Evolutionary conservation across 2,113 vertebrate species (phyloP), one percentile per base, ranked within the genome.

Genomic region (Tor tambroides): DNA sequence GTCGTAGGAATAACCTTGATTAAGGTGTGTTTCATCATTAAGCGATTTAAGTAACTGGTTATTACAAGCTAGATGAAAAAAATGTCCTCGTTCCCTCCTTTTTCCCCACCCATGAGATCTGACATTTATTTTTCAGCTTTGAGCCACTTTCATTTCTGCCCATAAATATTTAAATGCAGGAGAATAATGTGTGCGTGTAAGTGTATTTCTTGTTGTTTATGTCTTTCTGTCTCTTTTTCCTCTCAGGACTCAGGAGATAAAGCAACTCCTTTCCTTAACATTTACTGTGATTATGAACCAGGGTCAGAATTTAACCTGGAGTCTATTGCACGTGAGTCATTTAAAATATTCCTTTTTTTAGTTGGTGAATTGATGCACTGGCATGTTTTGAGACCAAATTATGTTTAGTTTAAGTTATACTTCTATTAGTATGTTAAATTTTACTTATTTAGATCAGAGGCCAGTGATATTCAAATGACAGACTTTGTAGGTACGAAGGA

Each of bases 1-100:
- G 97, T 98, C 21, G 97, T 98, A 87, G 97, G 97, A 51, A 97
- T 98, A 91, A 98, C 97, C 0, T 98, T 98, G 77, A 97, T 98
- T 61, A 98, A 98, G 97, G 97, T 98, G 83, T 63, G 38, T 15
- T 17, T n/a, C n/a, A 8, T 10, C 1, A n/a, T 14, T n/a, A 72
- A 11, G 32, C 23, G 30, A 1, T 3, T 19, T 19, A 69, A 69
- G 6, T 69, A 35, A 35, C 35, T 35, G 6, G 35, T 35, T 35
- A 35, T 38, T 38, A 69, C 65, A 38, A 38, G 38, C 38, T 38
- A 38, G 38, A 38, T 38, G 38, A 38, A 38, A 38, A 63, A 35
- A 35, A 35, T 35, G 7, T 38, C 38, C 38, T 38, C 38, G 38
- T 7, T 7, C 6, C 38, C 38, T 38, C 5, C 6, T 2, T 30